Conservation (phyloP, 2,113 vertebrate genomes). For the Tichodroma muraria region DNA sequence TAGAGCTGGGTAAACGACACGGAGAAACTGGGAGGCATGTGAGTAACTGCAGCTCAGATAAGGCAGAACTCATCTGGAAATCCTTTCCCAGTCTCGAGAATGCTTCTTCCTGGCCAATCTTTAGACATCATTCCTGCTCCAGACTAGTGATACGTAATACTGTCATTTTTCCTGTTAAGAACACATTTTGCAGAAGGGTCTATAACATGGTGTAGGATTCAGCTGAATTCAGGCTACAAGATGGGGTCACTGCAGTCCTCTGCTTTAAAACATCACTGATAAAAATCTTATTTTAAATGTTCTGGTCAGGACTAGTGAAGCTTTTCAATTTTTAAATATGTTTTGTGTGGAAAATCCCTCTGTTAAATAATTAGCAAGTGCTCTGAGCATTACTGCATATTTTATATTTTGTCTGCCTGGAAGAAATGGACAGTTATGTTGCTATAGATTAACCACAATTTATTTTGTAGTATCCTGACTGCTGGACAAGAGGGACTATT, state of each 20-base stretch:
- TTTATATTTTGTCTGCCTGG: neutral
- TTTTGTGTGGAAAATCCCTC: conserved; percentile 4
- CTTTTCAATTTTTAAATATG: neutral
- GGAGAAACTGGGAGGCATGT: neutral
- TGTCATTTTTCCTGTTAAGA: neutral
- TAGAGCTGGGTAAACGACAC: neutral
- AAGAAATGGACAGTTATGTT: neutral
- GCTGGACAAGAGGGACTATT: neutral
- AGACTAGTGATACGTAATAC: neutral
- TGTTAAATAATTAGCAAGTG: conserved; percentile 23
- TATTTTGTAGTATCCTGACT: neutral
- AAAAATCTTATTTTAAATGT: neutral
- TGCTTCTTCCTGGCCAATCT: neutral
- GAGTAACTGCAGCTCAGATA: neutral
- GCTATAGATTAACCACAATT: neutral
- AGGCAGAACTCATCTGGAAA: neutral
- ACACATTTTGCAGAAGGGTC: neutral
- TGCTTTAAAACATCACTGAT: neutral
- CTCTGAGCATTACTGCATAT: neutral
- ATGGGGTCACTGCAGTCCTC: neutral
- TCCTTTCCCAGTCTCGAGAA: neutral
- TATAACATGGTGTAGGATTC: neutral
- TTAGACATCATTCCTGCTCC: neutral
- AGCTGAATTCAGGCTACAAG: neutral
- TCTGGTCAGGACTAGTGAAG: neutral